phyloP scores from a whole-genome alignment of 1,140 invertebrate species.

The Yoshiicerus persimilis region DNA sequence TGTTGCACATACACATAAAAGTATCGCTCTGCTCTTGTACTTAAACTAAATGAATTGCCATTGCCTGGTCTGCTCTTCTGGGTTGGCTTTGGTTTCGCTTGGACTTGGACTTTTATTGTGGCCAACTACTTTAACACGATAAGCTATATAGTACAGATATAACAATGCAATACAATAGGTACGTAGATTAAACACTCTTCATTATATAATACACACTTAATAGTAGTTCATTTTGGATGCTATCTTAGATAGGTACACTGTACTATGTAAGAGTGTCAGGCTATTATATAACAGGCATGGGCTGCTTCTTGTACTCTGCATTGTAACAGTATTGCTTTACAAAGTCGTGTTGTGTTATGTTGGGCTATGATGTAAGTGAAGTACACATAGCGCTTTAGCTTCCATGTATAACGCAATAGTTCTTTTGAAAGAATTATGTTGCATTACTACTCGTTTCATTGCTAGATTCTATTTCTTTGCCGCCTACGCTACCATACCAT shows the following conservation, averaged over 20 bases:
- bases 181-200: no score
- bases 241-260: no score
- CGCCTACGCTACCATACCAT: neutral
- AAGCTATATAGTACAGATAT: no score
- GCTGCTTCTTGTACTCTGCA: no score
- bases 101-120: neutral
- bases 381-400: neutral
- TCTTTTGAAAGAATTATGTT: neutral
- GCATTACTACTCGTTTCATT: neutral
- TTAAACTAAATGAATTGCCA: no score
- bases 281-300: no score
- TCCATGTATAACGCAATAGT: neutral
- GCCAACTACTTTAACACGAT: neutral
- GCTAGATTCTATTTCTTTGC: neutral
- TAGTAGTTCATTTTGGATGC: no score
- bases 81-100: no score
- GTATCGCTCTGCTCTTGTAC: no score
- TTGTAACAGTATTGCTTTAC: neutral
- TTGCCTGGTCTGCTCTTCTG: no score
- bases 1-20: neutral
- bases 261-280: neutral
- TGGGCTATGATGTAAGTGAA: neutral
- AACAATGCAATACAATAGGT: no score
- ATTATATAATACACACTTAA: no score
- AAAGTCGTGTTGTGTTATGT: neutral